Percentiles rank a stretch among this genome's conserved stretches.
Conservation (phyloP, 2,888 invertebrate genomes). For the Julus scandinavius region DNA sequence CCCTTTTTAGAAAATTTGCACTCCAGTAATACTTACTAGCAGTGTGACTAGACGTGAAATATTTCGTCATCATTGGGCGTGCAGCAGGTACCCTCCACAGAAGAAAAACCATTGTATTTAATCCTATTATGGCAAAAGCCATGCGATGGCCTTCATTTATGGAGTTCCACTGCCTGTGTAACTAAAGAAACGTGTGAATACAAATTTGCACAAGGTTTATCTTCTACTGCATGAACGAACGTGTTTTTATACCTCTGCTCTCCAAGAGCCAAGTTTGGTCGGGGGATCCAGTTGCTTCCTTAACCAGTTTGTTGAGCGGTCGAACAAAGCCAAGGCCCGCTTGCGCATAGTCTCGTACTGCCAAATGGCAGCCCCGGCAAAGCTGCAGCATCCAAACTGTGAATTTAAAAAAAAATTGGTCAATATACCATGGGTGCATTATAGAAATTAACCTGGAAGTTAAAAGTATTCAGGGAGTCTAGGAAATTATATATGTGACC, state of each 20-base stretch:
- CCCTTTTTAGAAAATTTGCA: neutral
- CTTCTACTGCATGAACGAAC: neutral
- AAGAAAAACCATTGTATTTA: slow-evolving; percentile 82
- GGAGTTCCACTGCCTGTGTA: slow-evolving; percentile 77
- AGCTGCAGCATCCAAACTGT: slow-evolving; percentile 76
- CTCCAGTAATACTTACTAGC: slow-evolving; percentile 70
- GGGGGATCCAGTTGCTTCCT: neutral
- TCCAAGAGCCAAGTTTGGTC: slow-evolving; percentile 34
- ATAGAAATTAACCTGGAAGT: slow-evolving; percentile 55
- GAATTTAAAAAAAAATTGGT: neutral
- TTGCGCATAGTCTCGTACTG: slow-evolving; percentile 80
- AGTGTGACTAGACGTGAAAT: slow-evolving; percentile 85
- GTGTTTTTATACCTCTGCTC: slow-evolving; percentile 27
- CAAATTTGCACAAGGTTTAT: neutral
- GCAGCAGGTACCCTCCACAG: slow-evolving; percentile 82
- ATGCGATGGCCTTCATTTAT: slow-evolving; percentile 80
- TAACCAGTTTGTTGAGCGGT: slow-evolving; percentile 48
- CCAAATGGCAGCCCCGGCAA: slow-evolving; percentile 83
- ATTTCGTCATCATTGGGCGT: slow-evolving; percentile 80
- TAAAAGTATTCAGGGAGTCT: slow-evolving; percentile 56
- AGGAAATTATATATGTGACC: neutral
- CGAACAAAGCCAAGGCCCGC: slow-evolving; percentile 51
- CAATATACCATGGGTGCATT: neutral
- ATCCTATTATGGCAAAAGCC: slow-evolving; percentile 81
- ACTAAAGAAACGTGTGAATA: slow-evolving; percentile 58